Percentiles rank a stretch among this genome's conserved stretches.
These are phyloP conservation scores for Laothoe populi DNA, from an alignment of 2,888 invertebrate genomes.

Conservation along the genomic window DNA sequence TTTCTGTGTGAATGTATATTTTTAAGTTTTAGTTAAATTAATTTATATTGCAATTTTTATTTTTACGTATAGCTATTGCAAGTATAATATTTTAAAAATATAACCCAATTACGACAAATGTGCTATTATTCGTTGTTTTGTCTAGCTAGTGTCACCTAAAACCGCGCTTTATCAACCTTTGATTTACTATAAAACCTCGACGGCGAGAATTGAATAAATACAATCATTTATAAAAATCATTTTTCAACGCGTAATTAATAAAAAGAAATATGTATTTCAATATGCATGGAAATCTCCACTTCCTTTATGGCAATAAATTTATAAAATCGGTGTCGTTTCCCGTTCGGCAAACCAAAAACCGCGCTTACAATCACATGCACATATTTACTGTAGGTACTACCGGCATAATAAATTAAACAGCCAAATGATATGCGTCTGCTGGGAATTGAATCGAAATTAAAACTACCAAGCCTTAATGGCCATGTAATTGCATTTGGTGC, in stretches of 20 bases:
- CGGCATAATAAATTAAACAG: constrained; percentile 26
- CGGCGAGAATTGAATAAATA: too few relatives aligned
- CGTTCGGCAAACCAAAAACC: constrained; percentile 22
- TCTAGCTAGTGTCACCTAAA: too few relatives aligned
- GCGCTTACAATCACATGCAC: constrained; percentile 19
- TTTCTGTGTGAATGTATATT: too few relatives aligned
- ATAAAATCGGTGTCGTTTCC: constrained; percentile 12
- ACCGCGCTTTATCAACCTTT: too few relatives aligned
- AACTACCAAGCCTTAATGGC: constrained; percentile 18
- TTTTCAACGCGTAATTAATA: constrained; percentile 3
- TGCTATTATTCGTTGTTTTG: too few relatives aligned
- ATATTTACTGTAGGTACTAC: constrained; percentile 23
- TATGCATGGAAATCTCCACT: neutral
- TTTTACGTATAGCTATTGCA: too few relatives aligned
- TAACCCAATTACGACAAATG: too few relatives aligned
- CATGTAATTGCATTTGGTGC: constrained; percentile 7
- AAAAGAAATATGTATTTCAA: constrained; percentile 16
- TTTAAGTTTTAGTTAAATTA: too few relatives aligned
- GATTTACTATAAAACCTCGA: too few relatives aligned
- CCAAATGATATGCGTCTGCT: constrained; percentile 29
- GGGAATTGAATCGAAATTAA: constrained; percentile 31
- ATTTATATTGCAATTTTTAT: too few relatives aligned
- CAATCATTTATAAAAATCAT: too few relatives aligned
- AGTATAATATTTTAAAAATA: too few relatives aligned
- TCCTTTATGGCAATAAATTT: constrained; percentile 23